Conservation (phyloP, 1,140 invertebrate genomes). For the Drosophila lini region DNA sequence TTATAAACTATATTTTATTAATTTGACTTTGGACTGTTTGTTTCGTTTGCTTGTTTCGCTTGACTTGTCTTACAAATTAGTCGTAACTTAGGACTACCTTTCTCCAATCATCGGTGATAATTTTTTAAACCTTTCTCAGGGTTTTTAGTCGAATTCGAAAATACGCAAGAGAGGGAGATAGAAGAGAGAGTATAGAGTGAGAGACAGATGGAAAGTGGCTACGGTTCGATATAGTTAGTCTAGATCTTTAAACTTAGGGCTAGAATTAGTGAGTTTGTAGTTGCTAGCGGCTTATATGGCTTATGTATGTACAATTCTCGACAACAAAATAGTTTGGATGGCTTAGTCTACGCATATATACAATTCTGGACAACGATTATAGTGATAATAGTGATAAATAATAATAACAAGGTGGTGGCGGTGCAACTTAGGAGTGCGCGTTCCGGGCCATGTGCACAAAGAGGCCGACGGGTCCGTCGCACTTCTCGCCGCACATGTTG, state of each 20-base stretch:
- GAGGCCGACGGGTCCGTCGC: conserved; percentile 93
- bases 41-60: conserved; percentile 47
- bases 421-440: conserved; percentile 88
- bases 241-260: conserved; percentile 52
- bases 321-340: conserved; percentile 67
- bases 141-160: conserved; percentile 60
- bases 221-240: conserved; percentile 31
- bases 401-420: conserved; percentile 57
- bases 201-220: conserved; percentile 31
- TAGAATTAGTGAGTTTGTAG: conserved; percentile 55
- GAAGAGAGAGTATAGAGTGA: conserved; percentile 5
- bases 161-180: conserved; percentile 6
- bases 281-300: conserved; percentile 50
- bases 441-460: conserved; percentile 95
- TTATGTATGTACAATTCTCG: conserved; percentile 83
- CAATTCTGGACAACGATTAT: conserved; percentile 76
- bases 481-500: conserved; percentile 95
- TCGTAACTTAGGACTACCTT: conserved; percentile 37
- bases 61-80: conserved; percentile 65
- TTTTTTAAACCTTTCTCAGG: conserved; percentile 80
- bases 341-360: conserved; percentile 73
- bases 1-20: conserved; percentile 67
- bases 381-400: conserved; percentile 64
- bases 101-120: conserved; percentile 45
- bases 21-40: conserved; percentile 76